Evolutionary conservation across 2,888 invertebrate species (phyloP), one percentile per base, ranked within the genome.

Genomic region (Cabera pusaria): DNA sequence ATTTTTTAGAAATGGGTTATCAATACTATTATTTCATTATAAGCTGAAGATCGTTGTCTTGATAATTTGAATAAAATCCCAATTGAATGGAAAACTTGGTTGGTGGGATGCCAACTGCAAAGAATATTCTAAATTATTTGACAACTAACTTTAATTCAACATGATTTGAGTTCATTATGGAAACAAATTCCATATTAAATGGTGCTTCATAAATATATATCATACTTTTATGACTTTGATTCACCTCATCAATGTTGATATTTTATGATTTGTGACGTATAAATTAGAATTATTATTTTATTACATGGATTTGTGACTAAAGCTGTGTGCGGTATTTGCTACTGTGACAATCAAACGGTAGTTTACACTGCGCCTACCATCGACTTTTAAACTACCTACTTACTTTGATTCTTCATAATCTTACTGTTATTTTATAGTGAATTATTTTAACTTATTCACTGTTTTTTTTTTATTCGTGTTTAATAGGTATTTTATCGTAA

Each of bases 1-100:
- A n/a, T n/a, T n/a, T n/a, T 8, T 7, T 20, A 20, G 8, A 26
- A 26, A 3, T 7, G 45, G 36, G 43, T 21, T 56, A 40, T 63
- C 59, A 50, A 61, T 43, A 43, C 25, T 37, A 49, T 21, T 44
- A 52, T 50, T 25, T 47, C 42, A 11, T 49, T 54, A 40, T 38
- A n/a, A n/a, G n/a, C n/a, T n/a, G n/a, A n/a, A n/a, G n/a, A n/a
- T n/a, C n/a, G n/a, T 38, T 16, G 27, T 37, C 49, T 54, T 34
- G 37, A 37, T 56, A 42, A 69, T 72, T 72, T 71, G 49, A 72
- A 73, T 72, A 67, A 68, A 68, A 59, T 61, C 34, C 32, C 50
- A 49, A 64, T 70, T 57, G 43, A 61, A 59, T 58, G 61, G 56
- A 59, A 52, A 22, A 45, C 45, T 26, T 41, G 38, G 31, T 46